Percentiles rank a stretch among this genome's conserved stretches.
These are phyloP conservation scores for Synanthedon andrenaeformis DNA, from an alignment of 2,888 invertebrate genomes.

Conservation along the genomic window DNA sequence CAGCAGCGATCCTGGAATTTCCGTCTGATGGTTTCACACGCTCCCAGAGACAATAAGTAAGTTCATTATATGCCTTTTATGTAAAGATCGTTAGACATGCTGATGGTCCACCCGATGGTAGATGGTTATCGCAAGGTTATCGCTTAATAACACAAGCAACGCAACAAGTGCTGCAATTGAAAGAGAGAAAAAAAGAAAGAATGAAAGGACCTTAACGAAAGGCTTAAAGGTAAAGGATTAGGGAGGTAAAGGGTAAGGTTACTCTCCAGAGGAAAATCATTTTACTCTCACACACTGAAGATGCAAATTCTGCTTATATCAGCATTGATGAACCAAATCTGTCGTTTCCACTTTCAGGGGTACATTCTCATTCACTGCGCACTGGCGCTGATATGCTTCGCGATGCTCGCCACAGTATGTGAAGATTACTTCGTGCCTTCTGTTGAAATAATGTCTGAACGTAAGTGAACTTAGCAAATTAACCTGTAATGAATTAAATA, in stretches of 20 bases:
- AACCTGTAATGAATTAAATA: too few relatives aligned
- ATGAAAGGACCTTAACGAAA: too few relatives aligned
- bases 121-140: too few relatives aligned
- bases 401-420: conserved; percentile 83
- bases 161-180: too few relatives aligned
- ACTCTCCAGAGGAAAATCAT: too few relatives aligned
- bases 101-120: too few relatives aligned
- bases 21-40: conserved; percentile 80
- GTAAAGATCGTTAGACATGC: too few relatives aligned
- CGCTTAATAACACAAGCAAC: too few relatives aligned
- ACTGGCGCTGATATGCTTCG: conserved; percentile 78
- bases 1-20: conserved; percentile 83
- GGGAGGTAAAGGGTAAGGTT: too few relatives aligned
- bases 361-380: conserved; percentile 76
- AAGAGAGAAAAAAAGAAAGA: too few relatives aligned
- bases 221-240: too few relatives aligned
- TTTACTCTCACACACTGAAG: not conserved
- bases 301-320: too few relatives aligned
- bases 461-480: conserved; percentile 63
- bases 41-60: conserved; percentile 70
- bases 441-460: conserved; percentile 81
- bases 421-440: conserved; percentile 93
- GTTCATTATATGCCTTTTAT: conserved; percentile 12
- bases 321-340: not conserved
- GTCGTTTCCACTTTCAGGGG: conserved; percentile 53